Evolutionary conservation across 2,113 vertebrate species (phyloP).

Genomic region (Actenoides hombroni): DNA sequence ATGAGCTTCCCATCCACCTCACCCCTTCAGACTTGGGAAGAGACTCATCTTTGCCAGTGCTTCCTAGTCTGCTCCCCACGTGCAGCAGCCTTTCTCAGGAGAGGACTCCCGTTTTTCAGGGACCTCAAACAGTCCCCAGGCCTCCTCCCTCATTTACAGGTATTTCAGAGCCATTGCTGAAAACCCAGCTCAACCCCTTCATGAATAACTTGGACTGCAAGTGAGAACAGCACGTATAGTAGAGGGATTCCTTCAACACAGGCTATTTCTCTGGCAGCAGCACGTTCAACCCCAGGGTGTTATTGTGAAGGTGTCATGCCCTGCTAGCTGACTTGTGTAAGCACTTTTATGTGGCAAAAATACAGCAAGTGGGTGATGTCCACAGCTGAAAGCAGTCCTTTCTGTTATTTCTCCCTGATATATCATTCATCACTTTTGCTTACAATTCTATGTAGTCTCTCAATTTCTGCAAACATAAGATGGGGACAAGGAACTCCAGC

Average conservation of each 20-base stretch:
- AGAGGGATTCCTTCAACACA: neutral
- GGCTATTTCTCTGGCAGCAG: neutral
- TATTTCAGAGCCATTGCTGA: neutral
- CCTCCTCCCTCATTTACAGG: neutral
- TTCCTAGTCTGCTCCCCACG: neutral
- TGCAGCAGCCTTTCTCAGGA: neutral
- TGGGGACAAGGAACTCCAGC: neutral
- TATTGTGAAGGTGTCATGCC: neutral
- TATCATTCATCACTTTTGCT: neutral
- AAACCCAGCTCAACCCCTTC: neutral
- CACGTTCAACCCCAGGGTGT: rapidly evolving
- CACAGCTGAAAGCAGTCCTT: neutral
- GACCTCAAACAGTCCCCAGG: neutral
- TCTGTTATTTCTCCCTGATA: neutral
- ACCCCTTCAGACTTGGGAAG: neutral
- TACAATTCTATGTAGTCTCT: neutral
- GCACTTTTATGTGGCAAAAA: neutral
- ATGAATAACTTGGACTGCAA: neutral
- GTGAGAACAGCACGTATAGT: neutral
- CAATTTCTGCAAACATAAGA: neutral
- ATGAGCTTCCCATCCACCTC: neutral
- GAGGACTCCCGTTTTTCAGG: neutral
- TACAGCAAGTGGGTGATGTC: rapidly evolving
- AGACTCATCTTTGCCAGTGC: neutral
- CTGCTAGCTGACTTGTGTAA: neutral